Base-by-base conservation (phyloP, 2,113 vertebrate species). In the Hipposideros armiger region DNA sequence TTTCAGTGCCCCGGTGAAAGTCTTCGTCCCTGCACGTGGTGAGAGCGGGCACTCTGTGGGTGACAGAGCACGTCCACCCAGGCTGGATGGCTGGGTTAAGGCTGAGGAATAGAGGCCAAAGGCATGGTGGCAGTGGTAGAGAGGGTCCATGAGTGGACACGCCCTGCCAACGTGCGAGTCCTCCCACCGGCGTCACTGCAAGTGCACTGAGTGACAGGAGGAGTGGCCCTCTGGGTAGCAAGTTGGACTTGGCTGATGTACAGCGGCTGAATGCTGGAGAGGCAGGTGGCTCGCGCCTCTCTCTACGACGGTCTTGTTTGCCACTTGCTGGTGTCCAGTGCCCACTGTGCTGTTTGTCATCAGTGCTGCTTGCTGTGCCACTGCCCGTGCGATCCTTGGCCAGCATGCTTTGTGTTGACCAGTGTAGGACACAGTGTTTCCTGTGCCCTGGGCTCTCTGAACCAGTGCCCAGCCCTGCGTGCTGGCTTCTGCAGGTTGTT, bases 1-100 rank as follows among this genome's bases (percentile, higher is more conserved):
- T 76, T 98, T 98, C 98, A 99, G 99, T 96, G 95, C 98, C 15
- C 98, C 98, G 0, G 97, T 99, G 95, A 97, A 96, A 52, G 54
- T 99, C 73, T 98, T 99, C 95, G 98, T 99, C 96, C 99, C 99
- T 11, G 97, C 94, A 6, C 81, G 97, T 1, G 99, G 99, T 99
- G 97, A 99, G 97, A 87, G 13, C 72, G 5, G 32, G 66, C 9
- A 24, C 16, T 88, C 50, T 3, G 0, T 16, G 9, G 22, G 20
- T 91, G 11, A 52, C 7, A 4, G 58, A 32, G n/a, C 1, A 19
- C 50, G 22, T 36, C 32, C 10, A 32, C 66, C 45, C 52, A 54
- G 52, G 7, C 4, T 11, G 22, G 28, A 4, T 2, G 4, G 24
- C 67, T 83, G n/a, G 87, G 22, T 82, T 54, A 56, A 62, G 82